A percentile compares a stretch with the other conserved stretches of the same genome.
These are phyloP conservation scores for Eira barbara DNA, from an alignment of 2,113 vertebrate genomes.

Conservation along the genomic window DNA sequence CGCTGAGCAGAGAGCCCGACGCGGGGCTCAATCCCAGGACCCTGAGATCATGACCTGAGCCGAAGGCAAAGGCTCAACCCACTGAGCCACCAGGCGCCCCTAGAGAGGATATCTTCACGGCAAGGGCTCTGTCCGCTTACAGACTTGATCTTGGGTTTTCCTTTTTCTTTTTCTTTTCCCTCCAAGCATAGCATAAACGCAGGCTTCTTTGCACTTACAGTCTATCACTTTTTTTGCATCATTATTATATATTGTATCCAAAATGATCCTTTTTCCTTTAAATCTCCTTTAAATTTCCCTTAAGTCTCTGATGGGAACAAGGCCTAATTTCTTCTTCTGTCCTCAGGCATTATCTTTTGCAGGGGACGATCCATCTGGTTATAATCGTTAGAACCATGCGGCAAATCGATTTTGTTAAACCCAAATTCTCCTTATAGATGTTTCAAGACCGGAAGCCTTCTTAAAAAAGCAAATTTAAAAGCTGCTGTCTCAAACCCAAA, in stretches of 20 bases:
- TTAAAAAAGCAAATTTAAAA: not conserved
- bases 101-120: not conserved
- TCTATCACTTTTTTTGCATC: not conserved
- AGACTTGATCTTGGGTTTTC: not conserved
- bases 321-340: not conserved
- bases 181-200: not conserved
- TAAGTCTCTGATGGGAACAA: not conserved
- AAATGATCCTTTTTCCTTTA: not conserved
- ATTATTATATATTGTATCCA: not conserved
- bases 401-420: conserved; percentile 45
- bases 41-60: no score
- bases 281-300: not conserved
- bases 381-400: not conserved
- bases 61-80: no score
- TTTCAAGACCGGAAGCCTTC: not conserved
- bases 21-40: no score
- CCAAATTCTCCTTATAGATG: not conserved
- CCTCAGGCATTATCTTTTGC: not conserved
- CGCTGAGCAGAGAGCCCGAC: no score
- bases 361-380: not conserved
- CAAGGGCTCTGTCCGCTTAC: not conserved
- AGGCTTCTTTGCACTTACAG: not conserved
- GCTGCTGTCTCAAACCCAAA: not conserved
- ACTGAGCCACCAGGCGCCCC: no score
- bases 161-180: not conserved